Conservation (phyloP, 2,888 invertebrate genomes). For the Drosophila leonis region DNA sequence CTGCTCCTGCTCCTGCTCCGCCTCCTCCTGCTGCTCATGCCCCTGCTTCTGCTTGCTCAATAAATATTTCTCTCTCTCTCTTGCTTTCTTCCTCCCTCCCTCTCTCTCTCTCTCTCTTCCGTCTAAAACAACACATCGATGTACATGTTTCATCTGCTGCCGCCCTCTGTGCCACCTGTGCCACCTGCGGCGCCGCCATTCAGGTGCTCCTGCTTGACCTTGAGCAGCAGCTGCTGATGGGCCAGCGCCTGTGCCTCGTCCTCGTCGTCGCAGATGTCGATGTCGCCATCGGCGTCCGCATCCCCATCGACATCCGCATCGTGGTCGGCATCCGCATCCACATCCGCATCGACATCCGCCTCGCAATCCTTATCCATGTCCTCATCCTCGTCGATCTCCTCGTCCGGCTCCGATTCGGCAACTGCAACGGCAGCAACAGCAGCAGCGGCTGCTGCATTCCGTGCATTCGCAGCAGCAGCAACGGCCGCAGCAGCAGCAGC, state of each 20-base stretch:
- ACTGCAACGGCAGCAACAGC: slow-evolving; percentile 52
- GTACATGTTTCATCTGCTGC: slow-evolving; percentile 83
- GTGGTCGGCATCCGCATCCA: slow-evolving; percentile 32
- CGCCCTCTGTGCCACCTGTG: slow-evolving; percentile 33
- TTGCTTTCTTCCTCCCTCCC: not conserved
- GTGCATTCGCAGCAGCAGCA: slow-evolving; percentile 66
- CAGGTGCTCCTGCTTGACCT: slow-evolving; percentile 74
- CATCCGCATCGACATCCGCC: slow-evolving; percentile 25
- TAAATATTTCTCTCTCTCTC: slow-evolving; percentile 24
- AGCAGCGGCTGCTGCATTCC: slow-evolving; percentile 64
- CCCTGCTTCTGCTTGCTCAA: slow-evolving; percentile 18
- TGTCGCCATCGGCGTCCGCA: slow-evolving; percentile 71
- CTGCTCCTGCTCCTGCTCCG: not conserved
- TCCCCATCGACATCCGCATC: slow-evolving; percentile 37
- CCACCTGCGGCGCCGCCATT: slow-evolving; percentile 26
- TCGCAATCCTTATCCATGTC: slow-evolving; percentile 57
- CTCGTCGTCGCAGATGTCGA: slow-evolving; percentile 82
- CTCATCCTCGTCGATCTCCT: slow-evolving; percentile 62
- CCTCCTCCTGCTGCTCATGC: not conserved
- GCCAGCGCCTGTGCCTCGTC: slow-evolving; percentile 66
- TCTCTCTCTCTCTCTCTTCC: not conserved
- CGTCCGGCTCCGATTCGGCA: slow-evolving; percentile 60
- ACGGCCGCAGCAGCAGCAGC: slow-evolving; percentile 70
- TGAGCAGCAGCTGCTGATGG: slow-evolving; percentile 69
- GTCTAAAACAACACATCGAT: slow-evolving; percentile 82